Evolutionary conservation across 2,797 vertebrate genomes (phyloP).

Genomic region (Phoxinus dragarum): DNA sequence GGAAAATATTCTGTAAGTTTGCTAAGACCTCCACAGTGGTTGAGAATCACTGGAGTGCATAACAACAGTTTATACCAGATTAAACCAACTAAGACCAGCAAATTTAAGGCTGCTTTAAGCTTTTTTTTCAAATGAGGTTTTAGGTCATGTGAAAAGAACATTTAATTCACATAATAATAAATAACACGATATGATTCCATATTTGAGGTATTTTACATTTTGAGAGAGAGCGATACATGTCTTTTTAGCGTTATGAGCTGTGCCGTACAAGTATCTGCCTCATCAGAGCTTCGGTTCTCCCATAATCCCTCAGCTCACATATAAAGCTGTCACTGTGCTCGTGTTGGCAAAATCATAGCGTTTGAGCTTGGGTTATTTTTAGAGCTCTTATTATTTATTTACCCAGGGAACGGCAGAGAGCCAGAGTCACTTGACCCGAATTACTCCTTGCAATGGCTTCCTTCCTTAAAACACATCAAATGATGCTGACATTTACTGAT

Average conservation of each 20-base stretch:
- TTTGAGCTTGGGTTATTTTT: slow-evolving; percentile 57
- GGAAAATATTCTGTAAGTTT: not conserved
- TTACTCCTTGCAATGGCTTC: slow-evolving; percentile 37
- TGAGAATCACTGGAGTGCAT: not conserved
- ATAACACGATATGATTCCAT: not conserved
- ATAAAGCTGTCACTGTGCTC: slow-evolving; percentile 41
- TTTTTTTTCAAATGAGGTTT: not conserved
- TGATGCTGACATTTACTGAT: slow-evolving; percentile 17
- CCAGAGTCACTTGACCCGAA: slow-evolving; percentile 55
- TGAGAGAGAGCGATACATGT: not conserved
- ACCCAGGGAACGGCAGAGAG: slow-evolving; percentile 46
- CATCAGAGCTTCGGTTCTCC: slow-evolving; percentile 1
- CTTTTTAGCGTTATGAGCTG: not conserved
- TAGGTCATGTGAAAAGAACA: not conserved
- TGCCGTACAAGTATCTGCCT: not conserved
- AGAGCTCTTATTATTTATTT: slow-evolving; percentile 57
- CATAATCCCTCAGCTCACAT: slow-evolving; percentile 39
- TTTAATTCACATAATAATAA: not conserved
- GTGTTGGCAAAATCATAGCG: slow-evolving; percentile 25
- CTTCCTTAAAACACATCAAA: not conserved
- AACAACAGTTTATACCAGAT: not conserved
- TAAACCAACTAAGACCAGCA: not conserved
- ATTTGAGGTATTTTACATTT: not conserved
- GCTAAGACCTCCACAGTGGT: not conserved
- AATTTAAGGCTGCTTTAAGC: not conserved